Evolutionary conservation across 2,888 invertebrate genomes (phyloP).

Genomic region (Andrena bicolor): DNA sequence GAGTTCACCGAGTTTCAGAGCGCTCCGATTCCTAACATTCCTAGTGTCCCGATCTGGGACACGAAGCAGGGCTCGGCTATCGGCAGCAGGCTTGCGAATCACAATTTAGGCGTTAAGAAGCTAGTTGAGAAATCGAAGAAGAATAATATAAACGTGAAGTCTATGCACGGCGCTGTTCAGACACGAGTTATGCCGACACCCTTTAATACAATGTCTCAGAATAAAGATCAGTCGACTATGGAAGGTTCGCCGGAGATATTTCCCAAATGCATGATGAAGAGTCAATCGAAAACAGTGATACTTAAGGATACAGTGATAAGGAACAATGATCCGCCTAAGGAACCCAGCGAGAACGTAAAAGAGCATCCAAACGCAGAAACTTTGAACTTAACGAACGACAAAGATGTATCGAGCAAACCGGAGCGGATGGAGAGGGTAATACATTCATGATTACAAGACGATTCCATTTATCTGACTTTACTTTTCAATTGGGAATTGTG

Average conservation of each 20-base stretch:
- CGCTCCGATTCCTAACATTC: constrained; percentile 74
- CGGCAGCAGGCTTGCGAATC: constrained; percentile 85
- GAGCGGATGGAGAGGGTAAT: constrained; percentile 63
- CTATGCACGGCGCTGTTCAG: constrained; percentile 47
- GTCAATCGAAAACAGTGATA: constrained; percentile 82
- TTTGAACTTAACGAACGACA: constrained; percentile 40
- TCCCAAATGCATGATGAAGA: constrained; percentile 82
- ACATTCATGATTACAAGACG: neutral
- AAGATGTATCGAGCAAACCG: constrained; percentile 42
- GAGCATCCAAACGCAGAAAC: constrained; percentile 46
- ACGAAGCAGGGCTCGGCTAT: constrained; percentile 83
- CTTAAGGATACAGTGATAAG: constrained; percentile 83
- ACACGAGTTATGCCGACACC: constrained; percentile 24
- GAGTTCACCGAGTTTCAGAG: constrained; percentile 86
- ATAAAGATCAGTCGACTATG: constrained; percentile 54
- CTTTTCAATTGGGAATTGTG: constrained; percentile 24
- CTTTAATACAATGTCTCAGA: constrained; percentile 42
- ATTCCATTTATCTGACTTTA: neutral
- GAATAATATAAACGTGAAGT: constrained; percentile 63
- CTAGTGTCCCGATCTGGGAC: constrained; percentile 78
- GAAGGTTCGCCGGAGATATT: constrained; percentile 73
- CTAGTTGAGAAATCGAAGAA: constrained; percentile 79
- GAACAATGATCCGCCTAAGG: constrained; percentile 76
- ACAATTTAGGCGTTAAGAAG: constrained; percentile 84
- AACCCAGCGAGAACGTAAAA: constrained; percentile 51